Evolutionary conservation across 2,797 vertebrate genomes (phyloP).

Genomic region (Dermochelys coriacea): DNA sequence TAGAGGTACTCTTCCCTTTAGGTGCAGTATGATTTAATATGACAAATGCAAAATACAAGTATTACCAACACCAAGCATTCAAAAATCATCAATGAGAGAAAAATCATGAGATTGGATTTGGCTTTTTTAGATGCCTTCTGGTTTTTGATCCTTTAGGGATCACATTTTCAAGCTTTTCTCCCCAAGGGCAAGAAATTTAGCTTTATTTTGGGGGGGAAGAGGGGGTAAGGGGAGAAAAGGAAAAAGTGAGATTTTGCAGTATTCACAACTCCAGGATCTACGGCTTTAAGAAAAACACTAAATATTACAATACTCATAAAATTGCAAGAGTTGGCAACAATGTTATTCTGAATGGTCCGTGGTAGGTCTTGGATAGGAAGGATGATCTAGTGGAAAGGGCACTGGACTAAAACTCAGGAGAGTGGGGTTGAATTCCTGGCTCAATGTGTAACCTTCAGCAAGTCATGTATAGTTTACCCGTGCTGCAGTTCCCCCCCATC

Average conservation of each 20-base stretch:
- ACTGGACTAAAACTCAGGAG: not conserved
- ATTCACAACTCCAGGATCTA: conserved; percentile 4
- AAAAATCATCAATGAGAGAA: not conserved
- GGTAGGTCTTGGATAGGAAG: not conserved
- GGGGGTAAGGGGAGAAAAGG: not conserved
- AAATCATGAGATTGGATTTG: not conserved
- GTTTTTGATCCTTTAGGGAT: not conserved
- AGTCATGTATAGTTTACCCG: not conserved
- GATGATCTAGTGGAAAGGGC: not conserved
- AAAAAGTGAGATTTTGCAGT: not conserved
- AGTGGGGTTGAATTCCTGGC: not conserved
- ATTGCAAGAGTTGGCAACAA: not conserved
- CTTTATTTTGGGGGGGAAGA: not conserved
- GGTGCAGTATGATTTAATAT: too few relatives aligned
- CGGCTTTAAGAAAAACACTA: conserved; percentile 8
- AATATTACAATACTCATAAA: not conserved
- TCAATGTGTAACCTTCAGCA: not conserved
- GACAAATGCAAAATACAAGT: too few relatives aligned
- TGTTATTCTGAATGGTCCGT: not conserved
- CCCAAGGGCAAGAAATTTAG: not conserved
- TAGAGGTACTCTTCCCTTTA: not conserved
- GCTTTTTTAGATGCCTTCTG: not conserved
- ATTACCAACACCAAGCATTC: not conserved
- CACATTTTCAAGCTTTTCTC: not conserved
- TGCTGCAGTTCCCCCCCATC: not conserved